These are phyloP conservation scores for Premnoplex brunnescens DNA, from an alignment of 2,797 vertebrate species.

Conservation along the genomic window DNA sequence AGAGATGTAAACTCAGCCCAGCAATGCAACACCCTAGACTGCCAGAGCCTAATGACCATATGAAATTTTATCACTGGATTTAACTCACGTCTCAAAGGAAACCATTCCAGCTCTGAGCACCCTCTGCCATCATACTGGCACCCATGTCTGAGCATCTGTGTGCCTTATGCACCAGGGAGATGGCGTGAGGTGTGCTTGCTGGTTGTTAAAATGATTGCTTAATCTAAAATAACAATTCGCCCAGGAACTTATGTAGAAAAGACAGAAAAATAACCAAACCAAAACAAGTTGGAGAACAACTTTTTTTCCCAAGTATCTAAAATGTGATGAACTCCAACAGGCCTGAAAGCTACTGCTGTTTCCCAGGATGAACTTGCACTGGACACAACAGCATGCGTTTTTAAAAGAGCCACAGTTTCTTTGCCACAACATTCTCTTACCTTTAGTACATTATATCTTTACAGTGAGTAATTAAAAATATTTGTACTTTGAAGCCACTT, in stretches of 20 bases:
- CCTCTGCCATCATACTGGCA: background rate
- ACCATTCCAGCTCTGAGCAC: background rate
- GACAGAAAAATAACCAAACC: background rate
- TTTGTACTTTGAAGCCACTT: conserved; percentile 50
- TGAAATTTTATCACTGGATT: background rate
- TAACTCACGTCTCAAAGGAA: background rate
- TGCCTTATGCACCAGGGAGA: background rate
- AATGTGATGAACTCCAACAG: background rate
- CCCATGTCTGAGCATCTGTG: background rate
- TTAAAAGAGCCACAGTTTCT: background rate
- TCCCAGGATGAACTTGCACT: background rate
- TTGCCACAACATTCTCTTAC: background rate
- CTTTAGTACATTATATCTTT: background rate
- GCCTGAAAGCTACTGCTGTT: background rate
- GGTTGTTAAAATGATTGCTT: background rate
- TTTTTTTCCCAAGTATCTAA: background rate
- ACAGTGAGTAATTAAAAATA: conserved; percentile 53
- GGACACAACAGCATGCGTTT: background rate
- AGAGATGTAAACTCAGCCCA: background rate
- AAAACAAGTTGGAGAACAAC: background rate
- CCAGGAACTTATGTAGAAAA: background rate
- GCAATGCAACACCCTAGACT: background rate
- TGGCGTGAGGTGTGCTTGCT: background rate
- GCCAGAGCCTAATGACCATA: background rate
- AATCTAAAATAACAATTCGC: background rate